phyloP scores from a whole-genome alignment of 1,140 invertebrate species.

The Oncopeltus fasciatus region DNA sequence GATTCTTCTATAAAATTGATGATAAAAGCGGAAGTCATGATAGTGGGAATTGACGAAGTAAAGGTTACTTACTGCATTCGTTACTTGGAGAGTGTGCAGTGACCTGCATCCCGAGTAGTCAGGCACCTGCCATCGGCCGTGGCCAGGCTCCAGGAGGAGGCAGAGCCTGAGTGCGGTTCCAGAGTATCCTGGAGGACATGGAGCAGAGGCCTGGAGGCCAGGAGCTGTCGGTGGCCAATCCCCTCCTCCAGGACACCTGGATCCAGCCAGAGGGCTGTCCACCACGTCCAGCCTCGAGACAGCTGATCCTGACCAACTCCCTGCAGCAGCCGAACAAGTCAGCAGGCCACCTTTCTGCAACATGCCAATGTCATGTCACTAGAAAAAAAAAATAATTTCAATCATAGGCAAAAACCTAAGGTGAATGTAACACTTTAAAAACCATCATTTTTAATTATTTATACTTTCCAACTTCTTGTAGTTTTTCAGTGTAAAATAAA shows the following conservation, averaged over 20 bases:
- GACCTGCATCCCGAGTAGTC: conserved; percentile 58
- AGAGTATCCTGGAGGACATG: conserved; percentile 39
- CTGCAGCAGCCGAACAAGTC: conserved; percentile 12
- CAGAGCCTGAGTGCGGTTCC: conserved; percentile 21
- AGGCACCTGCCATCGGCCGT: conserved; percentile 51
- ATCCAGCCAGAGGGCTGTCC: conserved; percentile 1
- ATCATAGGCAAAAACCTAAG: too few species aligned
- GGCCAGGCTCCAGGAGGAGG: conserved; percentile 27
- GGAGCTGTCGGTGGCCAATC: conserved; percentile 46
- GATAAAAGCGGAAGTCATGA: too few species aligned
- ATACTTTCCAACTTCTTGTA: too few species aligned
- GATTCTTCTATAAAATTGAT: too few species aligned
- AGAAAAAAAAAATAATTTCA: too few species aligned
- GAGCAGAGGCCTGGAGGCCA: conserved; percentile 39
- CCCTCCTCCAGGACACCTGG: conserved; percentile 26
- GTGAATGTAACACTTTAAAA: too few species aligned
- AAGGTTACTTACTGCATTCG: conserved; percentile 47
- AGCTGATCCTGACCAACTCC: conserved; percentile 9
- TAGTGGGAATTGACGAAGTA: too few species aligned
- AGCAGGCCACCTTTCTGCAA: conserved; percentile 9
- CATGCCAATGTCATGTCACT: neutral
- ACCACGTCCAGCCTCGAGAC: conserved; percentile 11
- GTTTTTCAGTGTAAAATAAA: too few species aligned
- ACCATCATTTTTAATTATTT: too few species aligned
- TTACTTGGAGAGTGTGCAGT: conserved; percentile 43